Evolutionary conservation across 2,888 invertebrate species (phyloP).

Genomic region (Chymomyza procnemis): DNA sequence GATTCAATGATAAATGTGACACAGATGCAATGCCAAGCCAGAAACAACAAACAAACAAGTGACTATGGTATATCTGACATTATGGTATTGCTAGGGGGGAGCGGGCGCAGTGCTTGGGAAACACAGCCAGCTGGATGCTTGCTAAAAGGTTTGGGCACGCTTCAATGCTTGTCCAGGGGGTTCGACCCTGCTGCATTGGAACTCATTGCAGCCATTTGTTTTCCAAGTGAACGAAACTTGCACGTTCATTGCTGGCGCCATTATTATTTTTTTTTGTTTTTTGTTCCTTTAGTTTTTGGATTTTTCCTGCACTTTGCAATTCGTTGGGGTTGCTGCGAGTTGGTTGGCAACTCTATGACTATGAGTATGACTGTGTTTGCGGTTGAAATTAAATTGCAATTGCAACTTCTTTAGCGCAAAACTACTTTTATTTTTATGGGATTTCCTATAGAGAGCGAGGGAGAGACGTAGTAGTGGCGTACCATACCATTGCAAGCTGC

Average conservation of each 20-base stretch:
- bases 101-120: not conserved
- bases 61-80: not conserved
- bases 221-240: constrained; percentile 13
- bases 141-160: constrained; percentile 21
- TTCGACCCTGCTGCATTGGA: not conserved
- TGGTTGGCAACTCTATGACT: not conserved
- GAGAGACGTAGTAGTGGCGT: not conserved
- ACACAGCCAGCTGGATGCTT: not conserved
- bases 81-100: not conserved
- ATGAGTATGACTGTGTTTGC: constrained; percentile 44
- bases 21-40: constrained; percentile 36
- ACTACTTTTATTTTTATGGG: constrained; percentile 62
- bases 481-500: too few species aligned
- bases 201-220: constrained; percentile 11
- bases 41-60: not conserved
- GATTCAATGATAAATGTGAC: constrained; percentile 68
- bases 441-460: constrained; percentile 45
- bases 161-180: constrained; percentile 39
- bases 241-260: constrained; percentile 41
- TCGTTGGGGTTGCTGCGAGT: not conserved
- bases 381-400: constrained; percentile 71
- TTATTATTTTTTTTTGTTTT: too few species aligned
- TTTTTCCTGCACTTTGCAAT: not conserved
- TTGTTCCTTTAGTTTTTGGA: not conserved
- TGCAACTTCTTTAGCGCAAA: constrained; percentile 50